These are phyloP conservation scores for Chironomus striatipennis DNA, from an alignment of 1,140 invertebrate genomes.

Conservation along the genomic window DNA sequence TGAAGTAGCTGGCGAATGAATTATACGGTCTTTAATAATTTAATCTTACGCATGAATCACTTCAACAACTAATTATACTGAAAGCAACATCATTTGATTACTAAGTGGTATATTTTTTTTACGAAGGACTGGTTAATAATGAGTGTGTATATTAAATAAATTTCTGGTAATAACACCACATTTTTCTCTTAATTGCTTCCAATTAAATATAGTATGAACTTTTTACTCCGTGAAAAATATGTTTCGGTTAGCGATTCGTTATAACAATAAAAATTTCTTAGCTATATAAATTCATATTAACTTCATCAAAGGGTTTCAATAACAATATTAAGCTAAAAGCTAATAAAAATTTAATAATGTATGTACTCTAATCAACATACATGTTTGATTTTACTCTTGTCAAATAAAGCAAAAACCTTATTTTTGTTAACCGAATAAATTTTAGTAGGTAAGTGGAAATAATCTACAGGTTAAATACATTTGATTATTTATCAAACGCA, in stretches of 20 bases:
- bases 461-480: no score
- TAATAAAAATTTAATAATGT: no score
- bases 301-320: no score
- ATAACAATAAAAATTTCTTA: background rate
- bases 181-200: constrained; percentile 21
- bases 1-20: constrained; percentile 10
- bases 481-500: no score
- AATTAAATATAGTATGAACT: background rate
- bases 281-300: no score
- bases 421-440: no score
- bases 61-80: constrained; percentile 16
- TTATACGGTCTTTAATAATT: constrained; percentile 16
- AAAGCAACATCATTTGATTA: constrained; percentile 4
- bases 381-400: no score
- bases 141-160: background rate
- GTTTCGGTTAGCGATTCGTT: constrained; percentile 14
- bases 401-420: no score
- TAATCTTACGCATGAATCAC: constrained; percentile 2
- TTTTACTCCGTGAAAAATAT: constrained; percentile 7
- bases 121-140: background rate
- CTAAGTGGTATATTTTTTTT: background rate
- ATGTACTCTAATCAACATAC: no score
- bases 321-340: no score
- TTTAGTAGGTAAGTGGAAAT: no score
- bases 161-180: background rate